A percentile compares a stretch with the other conserved stretches of the same genome.
These are phyloP conservation scores for Phaenicophaeus curvirostris DNA, from an alignment of 2,797 vertebrate species.

Conservation along the genomic window DNA sequence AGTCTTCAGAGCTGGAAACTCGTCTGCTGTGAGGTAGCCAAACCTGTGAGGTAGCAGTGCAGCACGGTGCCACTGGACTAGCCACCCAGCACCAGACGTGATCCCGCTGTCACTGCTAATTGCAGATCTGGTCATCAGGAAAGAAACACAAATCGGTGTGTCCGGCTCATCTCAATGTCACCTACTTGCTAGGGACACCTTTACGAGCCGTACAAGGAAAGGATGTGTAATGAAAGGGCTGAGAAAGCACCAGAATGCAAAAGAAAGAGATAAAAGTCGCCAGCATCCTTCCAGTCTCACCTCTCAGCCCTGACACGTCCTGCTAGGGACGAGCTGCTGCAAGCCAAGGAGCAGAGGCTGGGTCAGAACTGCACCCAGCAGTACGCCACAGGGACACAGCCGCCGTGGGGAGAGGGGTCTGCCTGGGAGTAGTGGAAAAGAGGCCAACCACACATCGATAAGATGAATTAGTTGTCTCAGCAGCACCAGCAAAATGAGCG, in stretches of 20 bases:
- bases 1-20: not conserved
- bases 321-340: not conserved
- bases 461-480: slow-evolving; percentile 78
- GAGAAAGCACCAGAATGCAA: not conserved
- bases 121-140: not conserved
- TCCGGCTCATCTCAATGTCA: not conserved
- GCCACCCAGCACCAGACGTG: not conserved
- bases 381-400: not conserved
- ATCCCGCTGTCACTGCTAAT: not conserved
- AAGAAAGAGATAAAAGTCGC: not conserved
- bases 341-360: not conserved
- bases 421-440: slow-evolving; percentile 67
- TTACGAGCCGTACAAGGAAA: not conserved
- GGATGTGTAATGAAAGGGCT: not conserved
- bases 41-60: not conserved
- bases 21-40: not conserved
- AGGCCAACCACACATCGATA: slow-evolving; percentile 60
- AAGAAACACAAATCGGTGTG: not conserved
- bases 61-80: not conserved
- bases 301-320: not conserved
- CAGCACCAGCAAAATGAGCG: slow-evolving; percentile 72
- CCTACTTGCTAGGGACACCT: not conserved
- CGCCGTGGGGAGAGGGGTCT: not conserved
- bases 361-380: not conserved
- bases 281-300: not conserved